Conservation (phyloP, 2,113 vertebrate species). For the Mormyrus lacerda region DNA sequence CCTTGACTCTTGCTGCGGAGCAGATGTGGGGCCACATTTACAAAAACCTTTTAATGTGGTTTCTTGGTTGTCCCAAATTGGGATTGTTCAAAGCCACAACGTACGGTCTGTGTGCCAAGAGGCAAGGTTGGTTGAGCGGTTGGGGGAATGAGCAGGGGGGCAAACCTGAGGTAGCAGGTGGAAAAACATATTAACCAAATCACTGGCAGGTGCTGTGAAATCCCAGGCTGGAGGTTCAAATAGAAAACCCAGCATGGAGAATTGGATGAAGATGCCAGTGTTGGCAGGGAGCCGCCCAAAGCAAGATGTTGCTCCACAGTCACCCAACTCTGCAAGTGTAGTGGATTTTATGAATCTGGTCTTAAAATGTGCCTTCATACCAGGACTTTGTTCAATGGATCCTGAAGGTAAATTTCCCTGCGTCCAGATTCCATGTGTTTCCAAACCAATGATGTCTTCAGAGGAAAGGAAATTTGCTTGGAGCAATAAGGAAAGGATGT, state of each 20-base stretch:
- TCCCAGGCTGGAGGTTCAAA: slow-evolving; percentile 7
- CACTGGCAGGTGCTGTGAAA: slow-evolving; percentile 56
- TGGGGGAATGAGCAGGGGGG: slow-evolving; percentile 27
- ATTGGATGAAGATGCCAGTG: slow-evolving; percentile 51
- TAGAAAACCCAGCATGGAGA: slow-evolving; percentile 39
- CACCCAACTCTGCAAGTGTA: slow-evolving; percentile 37
- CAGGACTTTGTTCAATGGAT: neutral
- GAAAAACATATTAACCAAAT: slow-evolving; percentile 48
- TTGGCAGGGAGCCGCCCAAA: slow-evolving; percentile 48
- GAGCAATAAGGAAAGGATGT: neutral
- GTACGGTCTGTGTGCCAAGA: slow-evolving; percentile 23
- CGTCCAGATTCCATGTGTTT: neutral
- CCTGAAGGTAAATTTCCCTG: neutral
- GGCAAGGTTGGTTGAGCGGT: slow-evolving; percentile 38
- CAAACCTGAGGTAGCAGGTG: slow-evolving; percentile 33
- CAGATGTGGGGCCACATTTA: slow-evolving; percentile 31
- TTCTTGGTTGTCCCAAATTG: slow-evolving; percentile 34
- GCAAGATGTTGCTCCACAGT: slow-evolving; percentile 52
- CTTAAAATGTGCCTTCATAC: neutral
- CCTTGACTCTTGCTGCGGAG: slow-evolving; percentile 22
- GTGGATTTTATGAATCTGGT: slow-evolving; percentile 45
- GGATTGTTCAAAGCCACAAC: slow-evolving; percentile 33
- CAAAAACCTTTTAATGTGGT: slow-evolving; percentile 32
- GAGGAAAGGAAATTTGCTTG: neutral
- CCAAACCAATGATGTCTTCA: neutral